Base-by-base conservation (phyloP, 2,797 vertebrate species). In the Lacerta bilineata region DNA sequence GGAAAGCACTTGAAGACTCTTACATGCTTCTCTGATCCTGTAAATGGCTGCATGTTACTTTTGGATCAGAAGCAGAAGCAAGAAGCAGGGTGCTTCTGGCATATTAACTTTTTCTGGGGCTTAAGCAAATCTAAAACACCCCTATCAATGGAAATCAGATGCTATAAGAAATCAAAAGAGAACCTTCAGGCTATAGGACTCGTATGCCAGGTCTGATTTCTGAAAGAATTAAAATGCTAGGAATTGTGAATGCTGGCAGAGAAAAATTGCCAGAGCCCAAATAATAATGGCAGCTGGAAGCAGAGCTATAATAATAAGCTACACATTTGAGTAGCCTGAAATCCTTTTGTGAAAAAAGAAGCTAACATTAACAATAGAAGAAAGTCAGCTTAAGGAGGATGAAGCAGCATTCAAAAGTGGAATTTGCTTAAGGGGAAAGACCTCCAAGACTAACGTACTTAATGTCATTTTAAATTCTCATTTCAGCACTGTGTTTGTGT, bases 371-470 rank as follows among this genome's bases (percentile, higher is more conserved):
- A 89, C n/a, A 89, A 72, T 66, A 81, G 77, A 69, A 90, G 90
- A 71, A 93, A 93, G 74, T 88, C 81, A 93, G 90, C 68, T 89
- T 64, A 80, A 91, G 91, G 81, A 86, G 79, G 93, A 90, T 85
- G 85, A 90, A 76, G 39, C n/a, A 91, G 41, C 59, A 89, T 83
- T 89, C 36, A 68, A 68, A 87, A 80, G 59, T 55, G 4, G 43
- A 33, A 68, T 61, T 89, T 81, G 27, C 55, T 66, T 85, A 92
- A 79, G 50, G 0, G 89, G 43, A 84, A 91, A 88, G 71, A 0
- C 8, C n/a, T 76, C 8, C 20, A 1, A 50, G 81, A 91, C 17
- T 72, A 18, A 41, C 86, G 71, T 61, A 33, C 59, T 6, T 92
- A 81, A 33, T 74, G 3, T 46, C 13, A 0, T 7, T 39, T 46